Percentiles rank a stretch among this genome's conserved stretches.
Conservation (phyloP, 53 echinoderm and acorn worm genomes). For the Arbacia lixula region DNA sequence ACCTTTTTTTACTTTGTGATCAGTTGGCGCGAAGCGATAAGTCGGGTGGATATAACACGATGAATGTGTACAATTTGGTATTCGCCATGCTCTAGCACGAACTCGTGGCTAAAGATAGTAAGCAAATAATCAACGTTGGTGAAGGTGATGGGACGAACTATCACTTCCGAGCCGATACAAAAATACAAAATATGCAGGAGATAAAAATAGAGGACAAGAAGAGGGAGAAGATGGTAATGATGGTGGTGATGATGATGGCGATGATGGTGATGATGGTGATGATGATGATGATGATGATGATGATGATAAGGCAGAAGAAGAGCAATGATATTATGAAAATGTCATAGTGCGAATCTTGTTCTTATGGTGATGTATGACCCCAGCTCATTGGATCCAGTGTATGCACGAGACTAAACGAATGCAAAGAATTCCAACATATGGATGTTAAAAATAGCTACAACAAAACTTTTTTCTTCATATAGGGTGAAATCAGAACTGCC, state of each 20-base stretch:
- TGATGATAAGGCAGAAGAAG: not conserved
- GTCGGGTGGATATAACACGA: conserved; percentile 10
- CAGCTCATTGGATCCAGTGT: no score
- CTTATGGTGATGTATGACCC: no score
- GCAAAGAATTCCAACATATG: no score
- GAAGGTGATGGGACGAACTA: no score
- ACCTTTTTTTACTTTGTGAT: not conserved
- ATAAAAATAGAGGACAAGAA: not conserved
- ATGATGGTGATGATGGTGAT: not conserved
- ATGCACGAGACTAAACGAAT: no score
- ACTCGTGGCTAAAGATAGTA: conserved; percentile 18
- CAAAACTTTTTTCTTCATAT: no score
- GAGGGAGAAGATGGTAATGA: no score
- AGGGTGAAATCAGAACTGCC: no score
- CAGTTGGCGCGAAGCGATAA: conserved; percentile 30
- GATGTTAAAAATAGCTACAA: no score
- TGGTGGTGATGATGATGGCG: not conserved
- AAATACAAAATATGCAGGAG: not conserved
- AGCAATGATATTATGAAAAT: not conserved
- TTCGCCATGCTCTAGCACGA: conserved; percentile 26
- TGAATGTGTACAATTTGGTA: conserved; percentile 19
- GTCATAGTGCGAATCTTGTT: not conserved
- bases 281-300: conserved; percentile 6
- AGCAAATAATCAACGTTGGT: no score
- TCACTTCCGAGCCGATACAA: no score